A percentile compares a stretch with the other conserved stretches of the same genome.
Evolutionary conservation across 2,797 vertebrate genomes (phyloP).

Genomic region (Distichodus sexfasciatus): DNA sequence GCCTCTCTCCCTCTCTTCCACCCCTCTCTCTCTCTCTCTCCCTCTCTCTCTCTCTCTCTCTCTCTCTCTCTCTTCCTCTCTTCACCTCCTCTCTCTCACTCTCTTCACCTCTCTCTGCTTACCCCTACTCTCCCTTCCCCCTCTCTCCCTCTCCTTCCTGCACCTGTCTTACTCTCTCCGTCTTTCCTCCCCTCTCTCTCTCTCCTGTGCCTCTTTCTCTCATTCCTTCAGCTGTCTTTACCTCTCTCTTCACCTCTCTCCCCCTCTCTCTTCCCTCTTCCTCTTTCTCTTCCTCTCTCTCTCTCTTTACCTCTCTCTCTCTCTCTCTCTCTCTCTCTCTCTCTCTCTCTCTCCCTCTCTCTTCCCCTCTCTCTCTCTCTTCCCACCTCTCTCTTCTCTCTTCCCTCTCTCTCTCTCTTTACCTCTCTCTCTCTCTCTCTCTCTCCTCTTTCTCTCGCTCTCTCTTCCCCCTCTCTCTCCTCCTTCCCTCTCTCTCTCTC

Average conservation of each 20-base stretch:
- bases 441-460: background rate
- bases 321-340: background rate
- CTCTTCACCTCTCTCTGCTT: no score
- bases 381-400: no score
- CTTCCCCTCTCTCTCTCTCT: background rate
- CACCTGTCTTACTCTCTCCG: no score
- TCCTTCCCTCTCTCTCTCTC: background rate
- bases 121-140: no score
- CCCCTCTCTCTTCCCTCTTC: background rate
- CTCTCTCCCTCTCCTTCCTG: no score
- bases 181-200: background rate
- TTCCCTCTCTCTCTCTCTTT: background rate
- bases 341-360: background rate
- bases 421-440: background rate
- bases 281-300: background rate
- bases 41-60: no score
- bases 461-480: no score
- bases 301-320: background rate
- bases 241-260: no score
- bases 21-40: no score
- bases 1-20: no score
- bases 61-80: no score
- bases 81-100: background rate
- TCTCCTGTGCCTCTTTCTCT: background rate
- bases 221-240: no score